These are phyloP conservation scores for Rhynchophorus ferrugineus DNA, from an alignment of 1,140 invertebrate genomes.

Conservation along the genomic window DNA sequence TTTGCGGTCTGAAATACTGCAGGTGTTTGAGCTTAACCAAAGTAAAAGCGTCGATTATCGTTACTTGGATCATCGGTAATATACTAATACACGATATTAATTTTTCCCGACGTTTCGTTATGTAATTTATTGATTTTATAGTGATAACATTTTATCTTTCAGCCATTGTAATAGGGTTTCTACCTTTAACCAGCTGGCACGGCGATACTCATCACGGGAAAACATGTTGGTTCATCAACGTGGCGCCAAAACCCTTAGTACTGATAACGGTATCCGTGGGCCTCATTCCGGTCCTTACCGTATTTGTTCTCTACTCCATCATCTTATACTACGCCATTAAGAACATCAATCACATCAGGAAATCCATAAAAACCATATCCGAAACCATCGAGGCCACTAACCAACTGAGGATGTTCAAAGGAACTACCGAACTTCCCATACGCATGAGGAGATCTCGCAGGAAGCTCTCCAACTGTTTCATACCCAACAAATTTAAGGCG, in stretches of 20 bases:
- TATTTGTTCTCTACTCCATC: constrained; percentile 47
- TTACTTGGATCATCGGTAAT: constrained; percentile 49
- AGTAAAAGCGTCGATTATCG: constrained; percentile 44
- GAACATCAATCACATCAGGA: constrained; percentile 42
- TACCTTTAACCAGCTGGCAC: constrained; percentile 48
- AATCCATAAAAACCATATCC: constrained; percentile 12
- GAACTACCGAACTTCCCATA: constrained; percentile 13
- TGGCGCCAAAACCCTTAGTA: constrained; percentile 45
- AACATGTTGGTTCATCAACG: constrained; percentile 46
- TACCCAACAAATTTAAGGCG: constrained; percentile 47
- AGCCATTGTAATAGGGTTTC: constrained; percentile 48
- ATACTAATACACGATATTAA: too few relatives aligned
- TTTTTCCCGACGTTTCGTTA: too few relatives aligned
- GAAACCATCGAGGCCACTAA: constrained; percentile 15
- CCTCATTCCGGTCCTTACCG: constrained; percentile 45
- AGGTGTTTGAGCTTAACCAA: constrained; percentile 46
- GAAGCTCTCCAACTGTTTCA: constrained; percentile 21
- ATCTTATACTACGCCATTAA: constrained; percentile 45
- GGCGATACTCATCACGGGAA: constrained; percentile 41
- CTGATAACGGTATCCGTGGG: constrained; percentile 46
- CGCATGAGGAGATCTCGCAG: constrained; percentile 1
- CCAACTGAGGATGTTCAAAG: constrained; percentile 31
- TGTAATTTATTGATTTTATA: too few relatives aligned
- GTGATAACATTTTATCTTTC: constrained; percentile 26
- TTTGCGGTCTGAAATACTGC: constrained; percentile 50